Evolutionary conservation across 2,113 vertebrate species (phyloP), one percentile per base, ranked within the genome.

Genomic region (Seriola aureovittata): DNA sequence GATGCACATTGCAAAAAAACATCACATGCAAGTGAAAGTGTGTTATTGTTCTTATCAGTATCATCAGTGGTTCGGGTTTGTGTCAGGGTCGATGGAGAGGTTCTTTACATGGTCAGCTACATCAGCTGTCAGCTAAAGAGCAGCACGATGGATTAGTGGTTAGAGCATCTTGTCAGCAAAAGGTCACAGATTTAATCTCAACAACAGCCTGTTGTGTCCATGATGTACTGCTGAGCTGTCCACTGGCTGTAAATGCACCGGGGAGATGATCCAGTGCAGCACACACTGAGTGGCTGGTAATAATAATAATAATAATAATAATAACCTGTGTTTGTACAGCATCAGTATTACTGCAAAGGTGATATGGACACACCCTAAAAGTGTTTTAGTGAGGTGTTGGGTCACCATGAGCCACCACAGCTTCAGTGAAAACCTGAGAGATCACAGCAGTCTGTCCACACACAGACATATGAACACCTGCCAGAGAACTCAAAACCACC

Each of bases 151-250:
- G 65, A 72, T 87, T 46, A 71, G 71, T 19, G 59, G 25, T 13
- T 12, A 0, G 25, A 73, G 69, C 58, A 12, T 17, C 23, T 23
- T 10, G 60, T 40, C 38, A 57, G 36, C 11, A 29, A 60, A 82
- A 80, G 81, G 78, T 85, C 81, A 71, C 59, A 36, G 29, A 40
- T 71, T 82, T 21, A 60, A 68, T 69, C 82, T 57, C 42, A 29
- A 5, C 50, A 29, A 10, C 38, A 32, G 46, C 46, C 50, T 38
- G 75, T 40, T 52, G 62, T 13, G 36, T 66, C 14, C 7, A 8
- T 21, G 65, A 71, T 17, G 59, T 3, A 25, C 62, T 54, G 75
- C 69, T 50, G 59, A 38, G 59, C 59, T 23, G 32, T 17, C 17
- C 38, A 1, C 17, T 21, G 58, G 23, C 17, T 64, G 3, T 10